These are phyloP conservation scores for Diabrotica undecimpunctata DNA, from an alignment of 1,140 invertebrate species.

Conservation along the genomic window DNA sequence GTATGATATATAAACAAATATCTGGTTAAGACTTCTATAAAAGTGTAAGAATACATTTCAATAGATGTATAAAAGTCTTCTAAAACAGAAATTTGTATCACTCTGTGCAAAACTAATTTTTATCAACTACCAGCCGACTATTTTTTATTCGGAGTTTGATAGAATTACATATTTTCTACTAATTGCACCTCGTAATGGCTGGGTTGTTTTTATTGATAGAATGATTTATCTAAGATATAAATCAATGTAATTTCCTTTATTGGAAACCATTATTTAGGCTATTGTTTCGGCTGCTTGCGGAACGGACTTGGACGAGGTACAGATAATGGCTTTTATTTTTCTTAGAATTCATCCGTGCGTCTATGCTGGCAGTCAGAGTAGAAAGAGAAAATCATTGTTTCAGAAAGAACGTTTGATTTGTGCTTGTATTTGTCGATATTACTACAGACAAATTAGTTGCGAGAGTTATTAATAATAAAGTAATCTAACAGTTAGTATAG, in stretches of 20 bases:
- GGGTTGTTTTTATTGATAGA: neutral
- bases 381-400: neutral
- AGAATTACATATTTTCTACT: neutral
- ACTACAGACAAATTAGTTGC: neutral
- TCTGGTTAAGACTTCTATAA: no score
- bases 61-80: no score
- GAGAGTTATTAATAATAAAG: no score
- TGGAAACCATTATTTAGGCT: neutral
- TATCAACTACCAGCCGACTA: no score
- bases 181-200: neutral
- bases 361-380: neutral
- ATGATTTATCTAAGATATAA: slow-evolving; percentile 1
- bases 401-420: neutral
- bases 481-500: no score
- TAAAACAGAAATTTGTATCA: no score
- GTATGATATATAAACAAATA: no score
- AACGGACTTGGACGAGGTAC: neutral
- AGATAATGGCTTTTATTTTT: slow-evolving; percentile 3
- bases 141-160: no score
- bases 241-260: neutral
- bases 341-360: neutral
- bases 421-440: neutral
- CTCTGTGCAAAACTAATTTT: no score
- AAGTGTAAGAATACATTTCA: no score
- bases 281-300: slow-evolving; percentile 1